Evolutionary conservation across 2,888 invertebrate genomes (phyloP).

Genomic region (Agonopterix heracliana): DNA sequence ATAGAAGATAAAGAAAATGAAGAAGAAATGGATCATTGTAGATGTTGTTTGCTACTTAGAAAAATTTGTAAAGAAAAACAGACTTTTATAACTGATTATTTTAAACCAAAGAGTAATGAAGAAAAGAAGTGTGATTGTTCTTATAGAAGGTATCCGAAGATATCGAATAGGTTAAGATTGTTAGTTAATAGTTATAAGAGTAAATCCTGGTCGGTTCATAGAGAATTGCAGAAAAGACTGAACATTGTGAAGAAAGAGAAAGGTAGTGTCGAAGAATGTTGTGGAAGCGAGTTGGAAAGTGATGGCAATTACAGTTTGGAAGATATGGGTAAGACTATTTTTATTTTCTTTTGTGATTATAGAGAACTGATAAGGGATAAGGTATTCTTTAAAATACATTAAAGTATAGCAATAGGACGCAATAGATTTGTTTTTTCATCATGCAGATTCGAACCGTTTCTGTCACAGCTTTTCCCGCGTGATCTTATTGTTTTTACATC

Average conservation of each 20-base stretch:
- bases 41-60: slow-evolving; percentile 45
- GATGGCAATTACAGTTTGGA: slow-evolving; percentile 21
- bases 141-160: slow-evolving; percentile 31
- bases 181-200: slow-evolving; percentile 38
- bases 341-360: no score
- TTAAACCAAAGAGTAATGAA: slow-evolving; percentile 22
- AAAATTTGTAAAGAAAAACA: slow-evolving; percentile 30
- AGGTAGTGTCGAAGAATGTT: slow-evolving; percentile 5
- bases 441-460: no score
- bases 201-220: slow-evolving; percentile 22
- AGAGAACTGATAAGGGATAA: no score
- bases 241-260: slow-evolving; percentile 8
- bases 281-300: neutral
- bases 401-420: no score
- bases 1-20: slow-evolving; percentile 8
- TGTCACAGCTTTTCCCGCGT: no score
- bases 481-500: no score
- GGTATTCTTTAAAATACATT: no score
- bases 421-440: no score
- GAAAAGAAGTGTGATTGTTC: slow-evolving; percentile 39
- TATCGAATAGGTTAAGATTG: slow-evolving; percentile 46
- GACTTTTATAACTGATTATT: slow-evolving; percentile 48
- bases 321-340: slow-evolving; percentile 37
- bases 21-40: slow-evolving; percentile 34
- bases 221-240: slow-evolving; percentile 28